Base-by-base conservation (phyloP, 2,888 invertebrate species). In the Hymenopus coronatus region DNA sequence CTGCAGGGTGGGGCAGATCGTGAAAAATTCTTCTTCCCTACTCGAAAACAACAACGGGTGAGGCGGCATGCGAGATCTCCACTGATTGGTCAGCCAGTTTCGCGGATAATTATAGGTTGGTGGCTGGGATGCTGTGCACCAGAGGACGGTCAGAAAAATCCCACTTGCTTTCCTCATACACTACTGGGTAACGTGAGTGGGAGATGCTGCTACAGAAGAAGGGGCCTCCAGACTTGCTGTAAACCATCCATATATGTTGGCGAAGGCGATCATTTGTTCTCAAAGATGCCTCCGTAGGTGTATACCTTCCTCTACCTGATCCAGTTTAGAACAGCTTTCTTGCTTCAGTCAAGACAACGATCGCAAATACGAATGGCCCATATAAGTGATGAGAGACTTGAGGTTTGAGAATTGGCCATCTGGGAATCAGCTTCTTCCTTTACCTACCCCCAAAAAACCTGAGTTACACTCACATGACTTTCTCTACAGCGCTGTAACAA, bases 21-120 rank as follows among this genome's bases (percentile, higher is more conserved):
- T 87, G 87, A 87, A 87, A 87, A 87, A 87, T 87, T 87, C 87
- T 87, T 87, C 87, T 87, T 87, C 87, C 87, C 82, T 87, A 82
- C 87, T 87, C 82, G 82, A 87, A 87, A 87, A 86, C 86, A 86
- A 86, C 86, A 86, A 81, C 86, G 86, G 86, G 86, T 86, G 86
- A 28, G 87, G 82, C 82, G 87, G 87, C 87, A 87, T 87, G 82
- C 87, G 6, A 87, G 87, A 87, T 87, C 82, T 87, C n/a, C 87
- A 87, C 87, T 87, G 87, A 87, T 87, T 87, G 87, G 87, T 87
- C 87, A 82, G 33, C 40, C 33, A 87, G 82, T 87, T 82, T 87
- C 27, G 87, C 87, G 27, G 87, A 87, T 87, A 87, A 87, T 87
- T 87, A 87, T 70, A 87, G 87, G 87, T 33, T 70, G 54, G 54